Evolutionary conservation across 2,797 vertebrate species (phyloP).

Genomic region (Falco berigora): DNA sequence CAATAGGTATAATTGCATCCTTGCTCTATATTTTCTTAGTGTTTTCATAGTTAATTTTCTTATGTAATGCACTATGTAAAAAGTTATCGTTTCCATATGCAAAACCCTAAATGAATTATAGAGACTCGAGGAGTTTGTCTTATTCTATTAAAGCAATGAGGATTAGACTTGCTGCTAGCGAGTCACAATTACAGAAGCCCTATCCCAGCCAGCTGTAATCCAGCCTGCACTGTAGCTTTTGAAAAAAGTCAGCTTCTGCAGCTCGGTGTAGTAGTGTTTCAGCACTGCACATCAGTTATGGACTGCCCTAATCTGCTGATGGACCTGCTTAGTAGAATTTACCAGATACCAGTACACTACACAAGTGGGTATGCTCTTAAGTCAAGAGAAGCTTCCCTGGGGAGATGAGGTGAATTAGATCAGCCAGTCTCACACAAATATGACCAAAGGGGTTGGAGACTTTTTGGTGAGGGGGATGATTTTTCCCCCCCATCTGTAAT

Average conservation of each 20-base stretch:
- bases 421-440: neutral
- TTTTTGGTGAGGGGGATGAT: fast-evolving
- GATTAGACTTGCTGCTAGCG: neutral
- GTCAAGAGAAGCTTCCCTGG: neutral
- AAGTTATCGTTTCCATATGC: neutral
- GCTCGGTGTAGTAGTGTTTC: neutral
- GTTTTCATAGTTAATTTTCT: neutral
- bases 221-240: neutral
- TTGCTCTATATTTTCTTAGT: neutral
- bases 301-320: neutral
- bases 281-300: neutral
- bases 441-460: neutral
- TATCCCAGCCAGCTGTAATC: constrained; percentile 19
- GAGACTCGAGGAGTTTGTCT: neutral
- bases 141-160: neutral
- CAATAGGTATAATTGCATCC: neutral
- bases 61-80: neutral
- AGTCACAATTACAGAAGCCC: neutral
- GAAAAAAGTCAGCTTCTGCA: neutral
- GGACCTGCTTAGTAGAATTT: neutral
- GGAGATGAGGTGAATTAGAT: constrained; percentile 5
- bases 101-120: neutral
- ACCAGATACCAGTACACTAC: neutral
- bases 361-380: constrained; percentile 34
- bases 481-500: neutral